Conservation (phyloP, 2,888 invertebrate species). For the Anoncus sp. region DNA sequence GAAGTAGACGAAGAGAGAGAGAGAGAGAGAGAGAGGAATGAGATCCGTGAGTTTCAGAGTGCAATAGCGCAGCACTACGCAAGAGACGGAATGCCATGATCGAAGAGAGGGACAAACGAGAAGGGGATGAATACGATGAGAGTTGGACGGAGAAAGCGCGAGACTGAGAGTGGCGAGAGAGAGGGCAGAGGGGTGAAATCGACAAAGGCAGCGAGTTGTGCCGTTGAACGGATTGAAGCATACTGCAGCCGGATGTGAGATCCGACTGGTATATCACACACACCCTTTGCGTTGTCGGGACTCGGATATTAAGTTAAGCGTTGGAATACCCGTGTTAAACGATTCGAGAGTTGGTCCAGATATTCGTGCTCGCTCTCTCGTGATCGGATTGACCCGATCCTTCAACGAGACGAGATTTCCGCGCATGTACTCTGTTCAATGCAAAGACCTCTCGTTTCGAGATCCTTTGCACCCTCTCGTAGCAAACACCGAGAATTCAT, state of each 20-base stretch:
- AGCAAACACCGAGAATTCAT: background rate
- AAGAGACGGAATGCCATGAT: slow-evolving; percentile 41
- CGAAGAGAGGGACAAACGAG: slow-evolving; percentile 15
- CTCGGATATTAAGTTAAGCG: slow-evolving; percentile 64
- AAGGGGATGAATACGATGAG: slow-evolving; percentile 26
- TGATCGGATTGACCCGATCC: slow-evolving; percentile 44
- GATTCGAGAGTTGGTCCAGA: slow-evolving; percentile 67
- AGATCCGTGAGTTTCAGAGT: slow-evolving; percentile 43
- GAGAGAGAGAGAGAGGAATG: slow-evolving; percentile 26
- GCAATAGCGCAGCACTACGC: slow-evolving; percentile 40
- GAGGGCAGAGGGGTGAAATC: slow-evolving; percentile 39
- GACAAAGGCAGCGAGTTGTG: slow-evolving; percentile 40
- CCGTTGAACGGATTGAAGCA: slow-evolving; percentile 6
- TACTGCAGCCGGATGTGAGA: slow-evolving; percentile 59
- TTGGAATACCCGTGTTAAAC: slow-evolving; percentile 72
- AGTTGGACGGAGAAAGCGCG: slow-evolving; percentile 1
- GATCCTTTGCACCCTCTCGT: slow-evolving; percentile 12
- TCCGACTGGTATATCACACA: slow-evolving; percentile 4
- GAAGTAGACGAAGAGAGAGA: slow-evolving; percentile 28
- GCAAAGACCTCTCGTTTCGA: slow-evolving; percentile 25
- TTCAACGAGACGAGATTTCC: slow-evolving; percentile 37
- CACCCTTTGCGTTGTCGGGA: slow-evolving; percentile 19
- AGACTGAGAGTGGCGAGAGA: background rate
- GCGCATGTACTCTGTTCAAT: slow-evolving; percentile 11
- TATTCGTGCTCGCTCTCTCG: slow-evolving; percentile 44